Evolutionary conservation across 1,140 invertebrate species (phyloP), one percentile per base, ranked within the genome.

Genomic region (Wiebesia pumilae): DNA sequence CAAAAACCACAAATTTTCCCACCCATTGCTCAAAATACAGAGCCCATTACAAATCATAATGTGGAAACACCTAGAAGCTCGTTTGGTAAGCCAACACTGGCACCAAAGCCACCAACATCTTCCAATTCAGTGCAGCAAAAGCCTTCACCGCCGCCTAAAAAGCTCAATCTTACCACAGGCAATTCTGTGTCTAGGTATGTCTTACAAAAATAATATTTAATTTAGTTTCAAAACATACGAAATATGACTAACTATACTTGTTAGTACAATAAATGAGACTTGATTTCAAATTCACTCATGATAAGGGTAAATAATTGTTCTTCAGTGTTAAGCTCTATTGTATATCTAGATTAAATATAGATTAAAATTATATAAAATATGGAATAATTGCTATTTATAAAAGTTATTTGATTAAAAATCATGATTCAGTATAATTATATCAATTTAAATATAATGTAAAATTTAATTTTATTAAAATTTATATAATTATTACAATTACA

Each of bases 81-180:
- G 0, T 94, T 93, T 88, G 94, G 94, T 0, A 95, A 95, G 87
- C 94, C 93, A 30, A 93, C 92, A 38, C 83, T 95, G 3, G 95
- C 94, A 30, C 95, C 95, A 24, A 95, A 95, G 88, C 94, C 94
- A 35, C 94, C 94, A 35, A 54, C 27, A 16, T 88, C 91, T 33
- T 88, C 90, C 2, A 83, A 47, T 35, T 87, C 89, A n/a, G 81
- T 84, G 24, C 87, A 89, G n/a, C 92, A 91, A 35, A 94, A 94
- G 81, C 94, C 94, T 27, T 94, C 93, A 16, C 94, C 94, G n/a
- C 94, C 94, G 3, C 93, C 94, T 30, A 94, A 93, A 54, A 94
- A 94, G 51, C 88, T 93, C n/a, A 90, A 90, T 85, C 87, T 93
- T 40, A 87, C 91, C 30, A 92, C 89, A 9, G 89, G 91, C 27